Conservation (phyloP, 35 echinoderm and acorn worm genomes). For the Apostichopus japonicus region DNA sequence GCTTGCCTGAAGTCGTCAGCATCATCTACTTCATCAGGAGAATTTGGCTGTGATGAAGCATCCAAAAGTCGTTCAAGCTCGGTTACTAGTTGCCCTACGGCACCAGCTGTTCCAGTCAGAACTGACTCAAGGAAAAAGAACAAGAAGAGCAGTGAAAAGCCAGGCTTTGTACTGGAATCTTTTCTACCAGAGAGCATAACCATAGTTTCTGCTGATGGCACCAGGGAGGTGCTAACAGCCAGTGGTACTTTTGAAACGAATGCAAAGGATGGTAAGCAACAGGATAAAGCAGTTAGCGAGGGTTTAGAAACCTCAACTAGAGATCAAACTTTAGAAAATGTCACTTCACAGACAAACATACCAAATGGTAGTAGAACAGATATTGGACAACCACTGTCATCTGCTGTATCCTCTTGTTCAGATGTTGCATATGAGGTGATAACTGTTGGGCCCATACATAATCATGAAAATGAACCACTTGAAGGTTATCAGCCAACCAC, state of each 20-base stretch:
- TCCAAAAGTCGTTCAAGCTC: not conserved
- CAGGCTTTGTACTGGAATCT: slow-evolving; percentile 40
- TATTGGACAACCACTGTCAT: not conserved
- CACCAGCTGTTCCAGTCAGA: slow-evolving; percentile 34
- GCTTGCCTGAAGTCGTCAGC: not conserved
- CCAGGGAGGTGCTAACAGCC: slow-evolving; percentile 23
- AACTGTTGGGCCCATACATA: not conserved
- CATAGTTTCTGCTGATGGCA: slow-evolving; percentile 57
- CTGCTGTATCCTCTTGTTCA: not conserved
- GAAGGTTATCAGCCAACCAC: not conserved
- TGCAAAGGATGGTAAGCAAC: not conserved
- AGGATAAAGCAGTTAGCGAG: not conserved
- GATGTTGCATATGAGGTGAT: slow-evolving; percentile 24
- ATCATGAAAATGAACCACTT: not conserved
- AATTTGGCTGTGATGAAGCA: not conserved
- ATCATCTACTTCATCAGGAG: slow-evolving; percentile 11
- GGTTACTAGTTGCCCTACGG: not conserved
- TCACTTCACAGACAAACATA: not conserved
- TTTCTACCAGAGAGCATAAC: slow-evolving; percentile 25
- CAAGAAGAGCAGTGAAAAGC: not conserved
- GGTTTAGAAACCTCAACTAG: not conserved
- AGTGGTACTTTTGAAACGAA: not conserved
- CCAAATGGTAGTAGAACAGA: not conserved
- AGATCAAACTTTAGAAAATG: not conserved
- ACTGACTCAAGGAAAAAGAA: slow-evolving; percentile 27